A percentile compares a stretch with the other conserved stretches of the same genome.
Conservation (phyloP, 2,888 invertebrate genomes). For the Drosophila fungiperda region DNA sequence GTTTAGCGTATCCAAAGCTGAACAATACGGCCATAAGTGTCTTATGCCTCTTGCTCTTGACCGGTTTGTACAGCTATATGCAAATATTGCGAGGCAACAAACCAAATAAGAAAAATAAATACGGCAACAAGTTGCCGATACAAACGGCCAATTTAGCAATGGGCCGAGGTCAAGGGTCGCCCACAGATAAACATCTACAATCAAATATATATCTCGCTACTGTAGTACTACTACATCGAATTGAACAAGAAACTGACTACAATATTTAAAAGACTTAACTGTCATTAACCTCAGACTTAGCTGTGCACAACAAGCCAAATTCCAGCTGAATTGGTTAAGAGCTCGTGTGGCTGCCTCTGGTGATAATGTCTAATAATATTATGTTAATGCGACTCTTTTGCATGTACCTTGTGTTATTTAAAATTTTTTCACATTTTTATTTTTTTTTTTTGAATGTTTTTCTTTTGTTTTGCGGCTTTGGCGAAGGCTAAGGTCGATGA, state of each 20-base stretch:
- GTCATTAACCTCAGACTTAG: conserved; percentile 54
- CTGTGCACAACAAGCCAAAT: conserved; percentile 15
- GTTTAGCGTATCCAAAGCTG: conserved; percentile 37
- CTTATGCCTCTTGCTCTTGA: conserved; percentile 68
- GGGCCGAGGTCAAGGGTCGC: conserved; percentile 68
- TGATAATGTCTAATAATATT: conserved; percentile 50
- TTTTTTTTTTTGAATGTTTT: not conserved
- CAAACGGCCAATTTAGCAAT: conserved; percentile 72
- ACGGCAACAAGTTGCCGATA: conserved; percentile 39
- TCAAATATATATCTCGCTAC: conserved; percentile 47
- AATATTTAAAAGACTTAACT: conserved; percentile 42
- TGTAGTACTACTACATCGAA: conserved; percentile 19
- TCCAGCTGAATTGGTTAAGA: conserved; percentile 28
- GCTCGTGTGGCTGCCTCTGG: conserved; percentile 42
- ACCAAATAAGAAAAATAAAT: conserved; percentile 19
- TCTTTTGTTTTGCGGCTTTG: conserved; percentile 29
- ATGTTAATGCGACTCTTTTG: conserved; percentile 47
- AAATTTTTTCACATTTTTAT: not conserved
- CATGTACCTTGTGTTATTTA: conserved; percentile 30
- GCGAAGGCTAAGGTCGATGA: conserved; percentile 71
- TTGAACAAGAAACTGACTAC: conserved; percentile 3
- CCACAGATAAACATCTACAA: conserved; percentile 41
- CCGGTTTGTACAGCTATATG: conserved; percentile 74
- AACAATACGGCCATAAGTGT: conserved; percentile 54
- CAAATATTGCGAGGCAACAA: conserved; percentile 26